Evolutionary conservation across 2,797 vertebrate species (phyloP), one percentile per base, ranked within the genome.

Genomic region (Myripristis murdjan): DNA sequence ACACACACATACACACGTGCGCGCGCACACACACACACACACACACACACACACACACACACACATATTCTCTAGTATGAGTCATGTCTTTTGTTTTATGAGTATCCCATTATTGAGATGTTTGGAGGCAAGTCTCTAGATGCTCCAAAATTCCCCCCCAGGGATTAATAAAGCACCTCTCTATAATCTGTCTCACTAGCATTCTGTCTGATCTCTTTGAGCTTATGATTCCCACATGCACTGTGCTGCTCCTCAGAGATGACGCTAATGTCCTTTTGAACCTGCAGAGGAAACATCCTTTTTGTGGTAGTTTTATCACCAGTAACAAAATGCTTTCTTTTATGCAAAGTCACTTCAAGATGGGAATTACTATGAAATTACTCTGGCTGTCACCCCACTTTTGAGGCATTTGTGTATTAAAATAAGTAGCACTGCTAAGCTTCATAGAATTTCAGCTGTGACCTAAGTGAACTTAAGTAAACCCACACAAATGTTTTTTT

Each of bases 181-280:
- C 41, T 55, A 22, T 49, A 52, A 70, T 75, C 33, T 46, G 35
- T 20, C 51, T 55, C 39, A 26, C 20, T 58, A n/a, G 18, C 5
- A 18, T 33, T 60, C 52, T 47, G 43, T 54, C 22, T 65, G 31
- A 18, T 62, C 31, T 72, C 22, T 48, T 5, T 52, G 9, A 60
- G 15, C 43, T 28, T 60, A 20, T 35, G 26, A 85, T 52, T 56
- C 26, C 66, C 20, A 66, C 3, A 14, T 75, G 44, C 44, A 44
- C 23, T 2, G 39, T 15, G 15, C 57, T 48, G 24, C 37, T 67
- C 60, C 64, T 64, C 49, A 54, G n/a, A 48, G 26, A 62, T 55
- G 48, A 70, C 41, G 46, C 52, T 58, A 20, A 65, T 54, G 57
- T 63, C 53, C 61, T 77, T 70, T 73, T 76, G 59, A 84, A 66